Conservation (phyloP, 2,888 invertebrate species). For the Ganaspis brasiliensis region DNA sequence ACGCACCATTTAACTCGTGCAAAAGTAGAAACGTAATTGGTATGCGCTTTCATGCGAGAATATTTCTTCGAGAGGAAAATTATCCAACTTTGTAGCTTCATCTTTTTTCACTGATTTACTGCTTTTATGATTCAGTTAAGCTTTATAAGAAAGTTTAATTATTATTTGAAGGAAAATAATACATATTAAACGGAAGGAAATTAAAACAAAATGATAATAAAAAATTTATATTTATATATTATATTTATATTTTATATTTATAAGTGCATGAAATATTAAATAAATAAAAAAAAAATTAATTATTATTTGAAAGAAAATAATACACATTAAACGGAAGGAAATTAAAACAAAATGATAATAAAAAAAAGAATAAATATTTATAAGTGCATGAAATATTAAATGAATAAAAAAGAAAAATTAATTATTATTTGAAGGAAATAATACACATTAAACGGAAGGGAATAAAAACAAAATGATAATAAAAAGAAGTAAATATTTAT, state of each 20-base stretch:
- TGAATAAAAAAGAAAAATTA: not conserved
- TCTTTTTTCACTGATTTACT: not conserved
- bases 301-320: not conserved
- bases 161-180: not conserved
- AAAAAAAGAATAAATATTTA: too few species aligned
- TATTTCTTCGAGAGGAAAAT: constrained; percentile 15
- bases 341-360: not conserved
- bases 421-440: not conserved
- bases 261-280: too few species aligned
- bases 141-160: not conserved
- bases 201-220: not conserved
- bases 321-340: not conserved
- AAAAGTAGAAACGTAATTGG: constrained; percentile 35
- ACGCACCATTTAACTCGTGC: constrained; percentile 40
- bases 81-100: constrained; percentile 11
- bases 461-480: not conserved
- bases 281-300: not conserved
- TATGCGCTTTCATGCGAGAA: constrained; percentile 36
- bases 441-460: not conserved
- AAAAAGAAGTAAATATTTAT: too few species aligned
- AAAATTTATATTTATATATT: too few species aligned
- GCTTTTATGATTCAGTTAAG: constrained; percentile 18
- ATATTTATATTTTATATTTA: too few species aligned
- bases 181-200: not conserved
- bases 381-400: too few species aligned